Base-by-base conservation (phyloP, 2,797 vertebrate species). In the Spea hammondii region DNA sequence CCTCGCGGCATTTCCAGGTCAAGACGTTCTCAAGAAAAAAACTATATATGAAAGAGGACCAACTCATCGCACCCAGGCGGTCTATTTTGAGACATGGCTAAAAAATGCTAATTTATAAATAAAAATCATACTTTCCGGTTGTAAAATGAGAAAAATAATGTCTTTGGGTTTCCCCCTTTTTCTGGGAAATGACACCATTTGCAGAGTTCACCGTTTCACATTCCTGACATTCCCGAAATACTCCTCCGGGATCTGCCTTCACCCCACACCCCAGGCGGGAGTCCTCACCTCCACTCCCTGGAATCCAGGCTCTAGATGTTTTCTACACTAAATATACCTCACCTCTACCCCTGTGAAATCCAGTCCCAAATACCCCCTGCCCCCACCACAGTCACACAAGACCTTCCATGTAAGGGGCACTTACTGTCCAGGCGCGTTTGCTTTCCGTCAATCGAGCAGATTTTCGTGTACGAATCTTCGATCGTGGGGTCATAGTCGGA, bases 401-500 rank as follows among this genome's bases (percentile, higher is more conserved):
- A 1, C 17, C 17, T 17, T 17, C 50, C 44, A 14, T 12, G n/a
- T n/a, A 32, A 13, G 62, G 32, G 8, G 4, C 4, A 89, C 94
- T 89, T 92, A 97, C 95, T 96, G 91, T 97, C 95, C 72, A 97
- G 89, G 65, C 95, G 88, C 0, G 94, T 94, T 13, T 93, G 92
- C 82, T 90, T 89, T 8, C 93, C 94, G 6, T 95, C 95, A 85
- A 97, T 94, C 0, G 83, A 88, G 64, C 95, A 96, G 83, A 93
- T 93, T 89, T 96, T 97, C 9, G 94, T 95, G 89, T 97, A 97
- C 11, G 95, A 97, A 85, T 97, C 95, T 79, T 97, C 96, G 5
- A 97, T 97, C 79, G 96, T 97, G 8, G 96, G 96, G 87, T 97
- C 96, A 8, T 97, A 97, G 89, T 97, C 95, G 1, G 96, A 95